A percentile compares a stretch with the other conserved stretches of the same genome.
phyloP scores from a whole-genome alignment of 2,113 vertebrate species.

The Pedetes capensis region DNA sequence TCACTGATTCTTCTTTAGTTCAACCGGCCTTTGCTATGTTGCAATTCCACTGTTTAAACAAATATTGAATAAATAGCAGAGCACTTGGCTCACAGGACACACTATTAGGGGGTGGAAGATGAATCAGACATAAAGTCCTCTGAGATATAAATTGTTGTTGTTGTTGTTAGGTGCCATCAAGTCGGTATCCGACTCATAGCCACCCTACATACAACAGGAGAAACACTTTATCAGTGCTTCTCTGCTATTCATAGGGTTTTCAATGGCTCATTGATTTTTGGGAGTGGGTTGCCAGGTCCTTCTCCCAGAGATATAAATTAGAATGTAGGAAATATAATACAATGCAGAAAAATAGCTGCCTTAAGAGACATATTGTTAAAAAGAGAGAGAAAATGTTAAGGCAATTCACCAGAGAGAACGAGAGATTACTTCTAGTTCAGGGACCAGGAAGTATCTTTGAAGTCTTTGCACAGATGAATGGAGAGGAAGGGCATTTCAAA shows the following conservation, averaged over 20 bases:
- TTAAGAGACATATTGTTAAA: background rate
- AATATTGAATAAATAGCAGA: background rate
- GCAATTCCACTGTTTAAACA: background rate
- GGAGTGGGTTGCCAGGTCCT: too few relatives aligned
- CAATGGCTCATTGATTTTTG: too few relatives aligned
- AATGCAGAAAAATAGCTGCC: background rate
- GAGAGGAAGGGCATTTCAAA: background rate
- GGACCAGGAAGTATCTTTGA: background rate
- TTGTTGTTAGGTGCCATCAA: too few relatives aligned
- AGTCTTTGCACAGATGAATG: background rate
- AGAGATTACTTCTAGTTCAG: background rate
- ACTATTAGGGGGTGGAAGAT: background rate
- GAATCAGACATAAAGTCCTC: background rate
- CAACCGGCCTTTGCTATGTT: background rate
- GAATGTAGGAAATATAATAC: background rate
- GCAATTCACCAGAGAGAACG: background rate
- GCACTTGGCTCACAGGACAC: accelerated
- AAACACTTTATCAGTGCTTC: too few relatives aligned
- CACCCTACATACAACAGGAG: too few relatives aligned
- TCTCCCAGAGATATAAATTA: background rate
- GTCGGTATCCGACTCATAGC: too few relatives aligned
- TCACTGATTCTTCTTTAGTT: background rate
- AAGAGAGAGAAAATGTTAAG: background rate
- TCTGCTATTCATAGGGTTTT: too few relatives aligned
- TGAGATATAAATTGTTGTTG: too few relatives aligned